Conservation (phyloP, 2,113 vertebrate genomes). For the Crotalus tigris region DNA sequence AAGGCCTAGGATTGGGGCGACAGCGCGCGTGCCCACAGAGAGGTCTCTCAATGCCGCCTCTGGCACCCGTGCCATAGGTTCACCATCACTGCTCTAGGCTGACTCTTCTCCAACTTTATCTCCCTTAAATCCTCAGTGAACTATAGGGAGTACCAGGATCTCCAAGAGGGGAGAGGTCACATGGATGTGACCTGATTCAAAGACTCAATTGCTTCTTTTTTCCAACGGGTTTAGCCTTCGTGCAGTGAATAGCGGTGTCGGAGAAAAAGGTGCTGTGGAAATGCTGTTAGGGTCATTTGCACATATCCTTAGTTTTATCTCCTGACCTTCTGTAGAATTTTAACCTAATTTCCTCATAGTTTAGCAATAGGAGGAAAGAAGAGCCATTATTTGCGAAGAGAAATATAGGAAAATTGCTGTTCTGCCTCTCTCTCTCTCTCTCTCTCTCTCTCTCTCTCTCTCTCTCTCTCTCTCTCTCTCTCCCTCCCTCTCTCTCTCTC, state of each 20-base stretch:
- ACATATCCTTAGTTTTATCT: not conserved
- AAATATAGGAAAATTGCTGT: not conserved
- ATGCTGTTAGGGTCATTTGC: not conserved
- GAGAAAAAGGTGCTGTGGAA: not conserved
- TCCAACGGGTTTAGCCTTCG: not conserved
- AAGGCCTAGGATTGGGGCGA: no score
- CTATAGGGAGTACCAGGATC: not conserved
- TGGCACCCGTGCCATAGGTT: no score
- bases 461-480: no score
- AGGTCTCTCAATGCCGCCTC: no score
- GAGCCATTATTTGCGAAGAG: not conserved
- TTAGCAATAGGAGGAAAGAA: not conserved
- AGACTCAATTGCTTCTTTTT: not conserved
- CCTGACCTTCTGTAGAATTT: not conserved
- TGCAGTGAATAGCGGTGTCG: not conserved
- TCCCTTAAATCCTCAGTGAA: not conserved
- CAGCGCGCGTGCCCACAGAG: no score
- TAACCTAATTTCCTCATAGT: not conserved
- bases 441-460: accelerated
- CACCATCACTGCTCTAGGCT: not conserved
- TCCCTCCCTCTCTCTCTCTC: accelerated
- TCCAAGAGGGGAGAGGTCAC: not conserved
- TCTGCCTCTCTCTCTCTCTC: no score
- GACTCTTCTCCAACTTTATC: not conserved
- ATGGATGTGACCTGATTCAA: not conserved